Percentiles rank a stretch among this genome's conserved stretches.
These are phyloP conservation scores for Hypanus sabinus DNA, from an alignment of 2,113 vertebrate genomes.

Conservation along the genomic window DNA sequence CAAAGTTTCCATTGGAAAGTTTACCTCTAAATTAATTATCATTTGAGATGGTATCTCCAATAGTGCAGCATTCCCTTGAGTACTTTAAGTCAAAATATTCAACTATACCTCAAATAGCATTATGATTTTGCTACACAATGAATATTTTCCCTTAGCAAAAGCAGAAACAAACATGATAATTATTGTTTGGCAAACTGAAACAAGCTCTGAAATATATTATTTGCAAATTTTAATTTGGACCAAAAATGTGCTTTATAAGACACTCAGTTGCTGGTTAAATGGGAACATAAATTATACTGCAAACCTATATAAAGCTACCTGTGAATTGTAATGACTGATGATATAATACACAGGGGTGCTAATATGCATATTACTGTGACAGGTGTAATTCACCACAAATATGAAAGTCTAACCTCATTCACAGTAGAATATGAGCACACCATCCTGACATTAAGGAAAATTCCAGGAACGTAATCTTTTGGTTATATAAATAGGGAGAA, in stretches of 20 bases:
- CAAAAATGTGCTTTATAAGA: background rate
- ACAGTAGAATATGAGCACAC: background rate
- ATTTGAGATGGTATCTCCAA: background rate
- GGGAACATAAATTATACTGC: background rate
- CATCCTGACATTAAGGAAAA: background rate
- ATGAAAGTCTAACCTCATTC: background rate
- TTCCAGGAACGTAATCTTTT: background rate
- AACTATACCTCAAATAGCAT: background rate
- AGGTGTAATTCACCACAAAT: background rate
- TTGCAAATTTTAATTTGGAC: background rate
- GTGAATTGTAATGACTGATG: background rate
- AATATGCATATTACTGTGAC: background rate
- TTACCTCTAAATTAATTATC: background rate
- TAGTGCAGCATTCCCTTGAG: background rate
- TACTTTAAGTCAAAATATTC: background rate
- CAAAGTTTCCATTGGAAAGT: background rate
- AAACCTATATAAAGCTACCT: background rate
- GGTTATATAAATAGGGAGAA: background rate
- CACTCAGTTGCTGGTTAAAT: background rate
- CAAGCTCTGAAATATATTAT: background rate
- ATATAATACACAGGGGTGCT: background rate
- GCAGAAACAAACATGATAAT: background rate
- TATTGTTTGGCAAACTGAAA: background rate
- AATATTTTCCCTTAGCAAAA: background rate
- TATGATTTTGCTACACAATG: background rate